Evolutionary conservation across 2,888 invertebrate genomes (phyloP), one percentile per base, ranked within the genome.

Genomic region (Cistogaster globosa): DNA sequence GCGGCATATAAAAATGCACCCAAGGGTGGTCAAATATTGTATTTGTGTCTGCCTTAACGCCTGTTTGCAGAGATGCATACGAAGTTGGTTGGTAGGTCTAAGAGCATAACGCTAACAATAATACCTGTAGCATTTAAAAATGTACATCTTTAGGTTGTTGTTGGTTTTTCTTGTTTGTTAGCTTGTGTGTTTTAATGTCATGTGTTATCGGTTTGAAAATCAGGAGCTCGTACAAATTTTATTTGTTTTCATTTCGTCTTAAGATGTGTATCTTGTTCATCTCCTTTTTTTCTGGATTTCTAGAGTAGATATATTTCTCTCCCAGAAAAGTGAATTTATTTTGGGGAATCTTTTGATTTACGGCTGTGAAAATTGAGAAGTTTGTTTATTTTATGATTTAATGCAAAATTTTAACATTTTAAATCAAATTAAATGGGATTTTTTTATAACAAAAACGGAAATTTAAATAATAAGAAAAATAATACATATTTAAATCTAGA

Each of bases 331-430:
- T 78, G 82, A 78, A 85, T 85, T 85, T 85, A 85, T 85, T 84
- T 85, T 51, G 53, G 68, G 26, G 45, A 53, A 74, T 63, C 26
- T 68, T 78, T 82, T 85, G 84, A 85, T 85, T 82, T 78, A 85
- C 77, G 74, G 69, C 84, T 85, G 78, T 85, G 84, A 85, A 85
- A 85, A 85, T 81, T 85, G 84, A 85, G 84, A 85, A 85, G 63
- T 75, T 77, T 76, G 75, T 76, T 75, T 65, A 0, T 57, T 75
- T 67, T 67, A 82, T 85, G 84, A 85, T 85, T 85, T 82, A 85
- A 45, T 74, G 78, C 68, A 69, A 85, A 63, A 69, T 78, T 60
- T 69, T 5, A 26, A 51, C 53, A 77, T 48, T 78, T 75, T 84
- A 84, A 84, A 84, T 85, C 78, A 82, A 85, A 74, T 74, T 51